Evolutionary conservation across 2,888 invertebrate species (phyloP).

Genomic region (Temnothorax ravouxi): DNA sequence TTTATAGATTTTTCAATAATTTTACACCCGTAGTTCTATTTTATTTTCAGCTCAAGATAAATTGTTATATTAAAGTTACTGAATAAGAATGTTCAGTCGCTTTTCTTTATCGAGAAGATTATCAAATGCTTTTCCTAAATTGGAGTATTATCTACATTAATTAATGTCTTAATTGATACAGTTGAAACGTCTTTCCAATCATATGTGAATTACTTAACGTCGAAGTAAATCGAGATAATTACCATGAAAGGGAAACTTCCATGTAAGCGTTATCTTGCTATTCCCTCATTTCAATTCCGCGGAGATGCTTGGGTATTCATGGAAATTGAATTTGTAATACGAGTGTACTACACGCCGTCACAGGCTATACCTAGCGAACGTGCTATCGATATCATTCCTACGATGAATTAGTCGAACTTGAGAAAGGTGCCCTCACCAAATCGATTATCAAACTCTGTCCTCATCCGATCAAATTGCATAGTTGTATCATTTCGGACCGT

Average conservation of each 20-base stretch:
- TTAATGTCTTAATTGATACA: conserved; percentile 14
- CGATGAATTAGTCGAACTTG: conserved; percentile 36
- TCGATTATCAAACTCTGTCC: conserved; percentile 3
- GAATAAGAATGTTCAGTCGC: background rate
- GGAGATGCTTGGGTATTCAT: conserved; percentile 55
- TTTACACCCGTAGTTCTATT: too few species aligned
- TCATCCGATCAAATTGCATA: background rate
- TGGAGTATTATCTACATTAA: background rate
- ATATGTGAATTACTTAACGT: conserved; percentile 40
- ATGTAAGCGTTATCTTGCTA: conserved; percentile 21
- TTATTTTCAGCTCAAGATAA: conserved; percentile 20
- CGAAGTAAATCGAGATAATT: conserved; percentile 44
- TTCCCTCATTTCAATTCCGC: conserved; percentile 55
- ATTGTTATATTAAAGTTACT: background rate
- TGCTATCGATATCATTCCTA: conserved; percentile 44
- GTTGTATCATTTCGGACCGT: background rate
- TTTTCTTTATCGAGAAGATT: background rate
- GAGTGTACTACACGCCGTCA: conserved; percentile 32
- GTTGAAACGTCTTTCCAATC: background rate
- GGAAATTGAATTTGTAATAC: conserved; percentile 66
- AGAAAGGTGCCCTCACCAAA: conserved; percentile 18
- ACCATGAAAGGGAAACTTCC: conserved; percentile 18
- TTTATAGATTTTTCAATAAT: too few species aligned
- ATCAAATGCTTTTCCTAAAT: background rate
- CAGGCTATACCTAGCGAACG: conserved; percentile 30